Evolutionary conservation across 2,797 vertebrate species (phyloP).

Genomic region (Novumbra hubbsi): DNA sequence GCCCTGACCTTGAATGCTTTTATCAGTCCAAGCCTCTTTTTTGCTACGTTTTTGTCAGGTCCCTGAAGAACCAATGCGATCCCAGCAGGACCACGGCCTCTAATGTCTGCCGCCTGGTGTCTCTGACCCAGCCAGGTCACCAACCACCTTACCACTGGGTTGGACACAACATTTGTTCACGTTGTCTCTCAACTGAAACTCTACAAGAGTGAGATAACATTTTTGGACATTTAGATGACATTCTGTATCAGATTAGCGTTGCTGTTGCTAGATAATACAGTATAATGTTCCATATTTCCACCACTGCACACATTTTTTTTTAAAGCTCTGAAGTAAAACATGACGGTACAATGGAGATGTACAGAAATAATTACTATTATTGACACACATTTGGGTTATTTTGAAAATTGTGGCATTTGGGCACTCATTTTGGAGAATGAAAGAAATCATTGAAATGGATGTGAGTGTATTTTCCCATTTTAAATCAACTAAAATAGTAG

Average conservation of each 20-base stretch:
- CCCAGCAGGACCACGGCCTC: conserved; percentile 23
- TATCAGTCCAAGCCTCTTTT: conserved; percentile 28
- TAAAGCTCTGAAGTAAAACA: conserved; percentile 40
- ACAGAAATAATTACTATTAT: conserved; percentile 31
- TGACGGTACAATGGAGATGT: conserved; percentile 50
- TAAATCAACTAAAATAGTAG: neutral
- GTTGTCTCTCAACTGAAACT: neutral
- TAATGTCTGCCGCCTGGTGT: conserved; percentile 32
- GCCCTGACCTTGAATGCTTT: conserved; percentile 27
- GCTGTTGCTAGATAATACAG: conserved; percentile 52
- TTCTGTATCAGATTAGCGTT: conserved; percentile 29
- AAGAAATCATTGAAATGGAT: too few relatives aligned
- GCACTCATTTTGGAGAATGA: too few relatives aligned
- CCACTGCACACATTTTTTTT: conserved; percentile 35
- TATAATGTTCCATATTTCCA: conserved; percentile 56
- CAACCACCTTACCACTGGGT: conserved; percentile 45
- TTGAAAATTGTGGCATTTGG: too few relatives aligned
- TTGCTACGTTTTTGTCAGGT: conserved; percentile 33
- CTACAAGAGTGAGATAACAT: conserved; percentile 65
- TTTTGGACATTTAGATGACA: conserved; percentile 41
- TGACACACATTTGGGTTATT: neutral
- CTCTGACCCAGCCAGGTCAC: conserved; percentile 16
- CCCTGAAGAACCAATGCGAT: conserved; percentile 13
- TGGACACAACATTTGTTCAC: neutral
- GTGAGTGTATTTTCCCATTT: too few relatives aligned